phyloP scores from a whole-genome alignment of 2,888 invertebrate species.

The Sinohyriopsis cumingii region DNA sequence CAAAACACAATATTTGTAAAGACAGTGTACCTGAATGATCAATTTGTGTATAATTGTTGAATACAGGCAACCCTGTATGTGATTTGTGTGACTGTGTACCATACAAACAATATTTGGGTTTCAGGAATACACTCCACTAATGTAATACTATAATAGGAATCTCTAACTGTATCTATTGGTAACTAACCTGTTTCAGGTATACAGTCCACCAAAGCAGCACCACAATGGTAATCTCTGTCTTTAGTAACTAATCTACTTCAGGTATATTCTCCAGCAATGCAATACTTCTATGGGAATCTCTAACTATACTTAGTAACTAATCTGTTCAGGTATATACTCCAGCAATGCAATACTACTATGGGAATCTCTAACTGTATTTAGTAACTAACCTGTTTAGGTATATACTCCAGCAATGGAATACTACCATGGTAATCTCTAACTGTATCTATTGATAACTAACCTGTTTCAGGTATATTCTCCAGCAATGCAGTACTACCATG shows the following conservation, averaged over 20 bases:
- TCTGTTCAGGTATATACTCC: slow-evolving; percentile 72
- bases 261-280: slow-evolving; percentile 73
- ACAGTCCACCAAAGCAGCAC: slow-evolving; percentile 72
- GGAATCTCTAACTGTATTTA: slow-evolving; percentile 63
- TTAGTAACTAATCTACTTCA: slow-evolving; percentile 65
- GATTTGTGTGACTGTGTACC: no score
- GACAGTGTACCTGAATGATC: no score
- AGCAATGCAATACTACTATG: slow-evolving; percentile 68
- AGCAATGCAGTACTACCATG: slow-evolving; percentile 68
- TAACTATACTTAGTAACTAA: slow-evolving; percentile 69
- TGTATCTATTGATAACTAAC: slow-evolving; percentile 57
- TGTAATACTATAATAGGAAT: no score
- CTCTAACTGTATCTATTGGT: no score
- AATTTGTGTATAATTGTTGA: no score
- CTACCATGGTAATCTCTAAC: slow-evolving; percentile 60
- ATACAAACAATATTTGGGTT: no score
- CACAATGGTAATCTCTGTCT: slow-evolving; percentile 59
- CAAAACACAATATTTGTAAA: no score
- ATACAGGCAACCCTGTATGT: no score
- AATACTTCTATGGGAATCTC: slow-evolving; percentile 57
- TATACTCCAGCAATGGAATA: slow-evolving; percentile 72
- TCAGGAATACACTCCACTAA: no score
- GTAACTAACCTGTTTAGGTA: slow-evolving; percentile 48
- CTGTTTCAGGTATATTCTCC: slow-evolving; percentile 68
- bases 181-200: slow-evolving; percentile 50